Evolutionary conservation across 2,888 invertebrate genomes (phyloP).

Genomic region (Yponomeuta plumbellus): DNA sequence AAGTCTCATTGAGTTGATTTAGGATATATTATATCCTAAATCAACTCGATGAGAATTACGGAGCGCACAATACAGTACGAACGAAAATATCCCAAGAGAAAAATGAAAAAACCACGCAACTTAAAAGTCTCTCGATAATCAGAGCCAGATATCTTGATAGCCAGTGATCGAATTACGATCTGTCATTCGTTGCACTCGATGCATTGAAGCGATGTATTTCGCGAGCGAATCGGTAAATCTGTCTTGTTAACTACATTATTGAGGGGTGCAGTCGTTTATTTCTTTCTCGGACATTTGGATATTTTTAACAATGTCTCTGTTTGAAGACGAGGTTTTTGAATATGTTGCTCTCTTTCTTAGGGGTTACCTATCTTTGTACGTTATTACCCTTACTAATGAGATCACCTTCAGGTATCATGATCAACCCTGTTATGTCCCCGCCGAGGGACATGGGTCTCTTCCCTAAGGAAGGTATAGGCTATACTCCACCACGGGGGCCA

Average conservation of each 20-base stretch:
- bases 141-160: constrained; percentile 20
- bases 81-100: too few species aligned
- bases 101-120: neutral
- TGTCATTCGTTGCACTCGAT: constrained; percentile 24
- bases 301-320: constrained; percentile 5
- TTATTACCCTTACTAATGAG: too few species aligned
- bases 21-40: too few species aligned
- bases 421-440: too few species aligned
- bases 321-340: neutral
- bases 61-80: too few species aligned
- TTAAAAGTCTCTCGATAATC: neutral
- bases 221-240: constrained; percentile 27
- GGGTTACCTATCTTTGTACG: neutral
- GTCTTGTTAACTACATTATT: constrained; percentile 26
- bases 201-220: constrained; percentile 25
- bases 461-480: too few species aligned
- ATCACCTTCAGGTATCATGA: too few species aligned
- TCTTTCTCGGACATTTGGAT: constrained; percentile 12
- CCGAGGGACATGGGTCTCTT: too few species aligned
- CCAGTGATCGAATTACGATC: constrained; percentile 29
- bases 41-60: too few species aligned
- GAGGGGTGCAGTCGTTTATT: constrained; percentile 22
- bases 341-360: neutral
- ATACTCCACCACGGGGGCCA: too few species aligned
- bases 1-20: too few species aligned